Evolutionary conservation across 92 coral and sea anemone genomes (phyloP), one percentile per base, ranked within the genome.

Genomic region (Hydrozoanthus gracilis): DNA sequence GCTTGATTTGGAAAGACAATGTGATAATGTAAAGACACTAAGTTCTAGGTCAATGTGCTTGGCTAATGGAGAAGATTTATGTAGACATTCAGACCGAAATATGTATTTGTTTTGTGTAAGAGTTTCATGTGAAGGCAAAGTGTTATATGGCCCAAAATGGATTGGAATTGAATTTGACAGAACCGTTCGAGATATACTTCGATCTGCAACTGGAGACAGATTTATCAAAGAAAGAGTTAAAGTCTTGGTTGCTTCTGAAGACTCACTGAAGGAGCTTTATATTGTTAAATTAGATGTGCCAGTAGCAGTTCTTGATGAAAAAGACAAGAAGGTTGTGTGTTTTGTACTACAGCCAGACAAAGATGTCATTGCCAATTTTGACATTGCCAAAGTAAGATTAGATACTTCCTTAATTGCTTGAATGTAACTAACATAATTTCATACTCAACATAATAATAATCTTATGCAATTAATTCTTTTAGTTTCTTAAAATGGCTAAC

Each of bases 181-280:
- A 77, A 91, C 98, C 6, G 91, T 94, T 61, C 58, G 90, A 68
- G 98, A 94, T 83, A 87, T 94, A 77, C 93, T 94, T 79, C 94
- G 98, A 27, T 91, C 89, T 85, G 89, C 98, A 71, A 94, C 98
- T 16, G 98, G 98, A 13, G 94, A 91, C 15, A 90, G 87, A 77
- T 94, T 92, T 79, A 70, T 90, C 10, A 83, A 87, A 87, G 83
- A 92, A 70, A 92, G 77, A 72, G 82, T 94, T 12, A 86, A 91
- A 82, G 98, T 94, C 71, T 95, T 94, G 74, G 98, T 94, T 88
- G 86, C 96, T 75, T 90, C 94, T 87, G 98, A 94, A 86, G 88
- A 86, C 35, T 88, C 94, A 9, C 51, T 89, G 72, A 89, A 75
- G 76, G 88, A 90, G 62, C 86, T 92, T 72, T 89, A 92, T 66